Evolutionary conservation across 1,140 invertebrate species (phyloP), one percentile per base, ranked within the genome.

Genomic region (Ceratoteleas bidentatus): DNA sequence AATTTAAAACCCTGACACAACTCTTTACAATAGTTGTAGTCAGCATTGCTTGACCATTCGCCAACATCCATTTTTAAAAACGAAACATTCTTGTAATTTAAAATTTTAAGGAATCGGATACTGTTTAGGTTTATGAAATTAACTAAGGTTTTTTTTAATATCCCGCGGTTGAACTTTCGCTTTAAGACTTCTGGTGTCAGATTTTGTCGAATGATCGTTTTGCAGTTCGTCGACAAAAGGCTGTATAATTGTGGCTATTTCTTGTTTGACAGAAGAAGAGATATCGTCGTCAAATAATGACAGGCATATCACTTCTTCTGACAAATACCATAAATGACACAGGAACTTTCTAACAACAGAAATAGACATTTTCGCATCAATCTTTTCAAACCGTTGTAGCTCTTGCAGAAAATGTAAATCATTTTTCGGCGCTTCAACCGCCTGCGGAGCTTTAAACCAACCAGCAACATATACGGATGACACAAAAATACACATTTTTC

Each of bases 201-300:
- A 24, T 52, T 52, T 15, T 8, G 8, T 24, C 4, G 15, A 5
- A 15, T 9, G 2, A 7, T 7, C 3, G 7, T 50, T 9, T 16
- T 50, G 13, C 10, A 50, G 2, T 15, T 6, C 6, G 9, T 50
- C 14, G 16, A 16, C 10, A 13, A 15, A 6, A 15, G 4, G 47
- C 13, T 50, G 3, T 15, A 50, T 7, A 14, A 15, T 16, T 15
- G 47, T 6, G 14, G 13, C 14, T 15, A 50, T 50, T 4, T 5
- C 14, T 50, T 50, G 4, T 50, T 86, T 86, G 49, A 62, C 66
- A 58, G 80, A 54, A 14, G 49, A 36, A 24, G 66, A 16, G 33
- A 88, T 60, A 8, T 60, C 40, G 9, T 73, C 57, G 75, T 88
- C 87, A 72, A 88, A 88, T 53, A 87, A 81, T 49, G 82, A 62